A percentile compares a stretch with the other conserved stretches of the same genome.
Conservation (phyloP, 2,797 vertebrate species). For the Thalassophryne amazonica region DNA sequence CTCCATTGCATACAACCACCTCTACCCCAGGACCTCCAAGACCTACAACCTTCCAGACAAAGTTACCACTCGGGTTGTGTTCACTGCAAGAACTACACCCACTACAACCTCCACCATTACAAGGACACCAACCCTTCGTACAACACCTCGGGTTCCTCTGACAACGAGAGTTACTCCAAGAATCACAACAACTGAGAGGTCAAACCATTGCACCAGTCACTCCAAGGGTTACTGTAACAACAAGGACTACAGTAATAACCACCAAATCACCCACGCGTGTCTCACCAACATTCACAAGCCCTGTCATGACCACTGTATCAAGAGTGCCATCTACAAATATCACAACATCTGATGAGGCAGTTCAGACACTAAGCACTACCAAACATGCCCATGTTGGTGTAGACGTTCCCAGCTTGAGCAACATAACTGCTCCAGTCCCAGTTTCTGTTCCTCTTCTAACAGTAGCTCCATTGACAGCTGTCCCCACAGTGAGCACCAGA, state of each 20-base stretch:
- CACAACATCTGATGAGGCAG: conserved; percentile 25
- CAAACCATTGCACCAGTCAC: conserved; percentile 27
- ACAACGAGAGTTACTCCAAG: conserved; percentile 49
- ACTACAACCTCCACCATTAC: conserved; percentile 22
- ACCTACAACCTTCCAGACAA: conserved; percentile 38
- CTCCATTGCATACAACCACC: conserved; percentile 25
- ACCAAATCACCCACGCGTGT: conserved; percentile 19
- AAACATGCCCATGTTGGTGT: neutral
- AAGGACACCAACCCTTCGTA: conserved; percentile 15
- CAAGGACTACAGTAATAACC: conserved; percentile 16
- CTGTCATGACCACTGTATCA: conserved; percentile 7
- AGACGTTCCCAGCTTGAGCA: conserved; percentile 6
- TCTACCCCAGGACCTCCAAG: conserved; percentile 14
- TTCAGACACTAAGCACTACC: conserved; percentile 43
- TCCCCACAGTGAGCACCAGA: conserved; percentile 7
- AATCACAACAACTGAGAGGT: conserved; percentile 24
- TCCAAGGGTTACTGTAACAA: conserved; percentile 27
- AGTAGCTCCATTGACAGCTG: conserved; percentile 21
- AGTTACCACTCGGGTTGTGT: conserved; percentile 52
- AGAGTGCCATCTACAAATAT: neutral
- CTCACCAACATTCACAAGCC: neutral
- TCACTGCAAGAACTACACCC: conserved; percentile 35
- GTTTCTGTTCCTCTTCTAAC: conserved; percentile 7
- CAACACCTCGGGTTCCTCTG: conserved; percentile 36
- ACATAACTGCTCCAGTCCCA: too few relatives aligned